Base-by-base conservation (phyloP, 2,888 invertebrate genomes). In the Abrostola tripartita region DNA sequence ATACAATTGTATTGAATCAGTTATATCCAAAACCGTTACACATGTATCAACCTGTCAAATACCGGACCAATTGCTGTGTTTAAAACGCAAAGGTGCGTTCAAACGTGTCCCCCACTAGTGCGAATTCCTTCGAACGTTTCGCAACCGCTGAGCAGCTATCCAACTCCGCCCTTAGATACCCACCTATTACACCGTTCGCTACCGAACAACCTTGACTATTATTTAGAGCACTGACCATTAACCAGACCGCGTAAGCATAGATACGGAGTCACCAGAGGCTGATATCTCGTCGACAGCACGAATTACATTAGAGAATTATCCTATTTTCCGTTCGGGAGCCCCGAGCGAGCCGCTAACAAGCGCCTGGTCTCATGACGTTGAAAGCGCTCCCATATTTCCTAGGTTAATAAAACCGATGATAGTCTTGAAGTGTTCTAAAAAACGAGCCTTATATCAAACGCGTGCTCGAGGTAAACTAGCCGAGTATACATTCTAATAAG, bases 171-270 rank as follows among this genome's bases (percentile, higher is more conserved):
- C 91, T 86, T 79, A 79, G 79, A 78, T 82, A 87, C 89, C 91
- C 89, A 90, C 91, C 92, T 91, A 93, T 92, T 92, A 93, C 81
- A 61, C 85, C 89, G 81, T 76, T 88, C 90, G 94, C 94, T 94
- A 94, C 93, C 71, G 93, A 85, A 89, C 88, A 93, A 81, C 92
- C 93, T 94, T 93, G 93, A 89, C 87, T 92, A 89, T 91, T 90
- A 89, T 91, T 89, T 83, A 79, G 77, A 83, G 41, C 76, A 68
- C 85, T 81, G 83, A 76, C 86, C 85, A 92, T 92, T 91, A 91
- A 86, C 75, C 75, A 75, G 80, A 81, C 73, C 81, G 85, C 85
- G 83, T 83, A 85, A 86, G 87, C 88, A 87, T 84, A 85, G 70
- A 83, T 72, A 81, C 85, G 68, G 84, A 87, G 90, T 90, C 91